phyloP scores from a whole-genome alignment of 30 jellyfish, hydroid and myxozoan genomes.

The Hydra vulgaris region DNA sequence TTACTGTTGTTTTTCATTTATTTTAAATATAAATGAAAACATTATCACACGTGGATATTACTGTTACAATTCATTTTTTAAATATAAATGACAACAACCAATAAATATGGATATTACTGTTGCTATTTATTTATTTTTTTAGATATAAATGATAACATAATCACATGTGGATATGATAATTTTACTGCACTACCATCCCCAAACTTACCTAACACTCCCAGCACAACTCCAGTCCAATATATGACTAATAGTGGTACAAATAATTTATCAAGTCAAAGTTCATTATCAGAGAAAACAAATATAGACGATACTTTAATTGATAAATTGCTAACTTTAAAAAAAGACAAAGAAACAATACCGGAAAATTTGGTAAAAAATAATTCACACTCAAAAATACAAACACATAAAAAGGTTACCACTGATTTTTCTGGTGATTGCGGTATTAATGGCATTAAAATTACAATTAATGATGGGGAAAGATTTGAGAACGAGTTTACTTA shows the following conservation, averaged over 20 bases:
- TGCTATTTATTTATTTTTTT: not conserved
- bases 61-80: not conserved
- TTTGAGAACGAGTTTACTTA: not conserved
- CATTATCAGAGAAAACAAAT: not conserved
- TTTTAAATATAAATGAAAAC: too few relatives aligned
- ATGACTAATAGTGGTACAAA: not conserved
- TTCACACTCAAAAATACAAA: not conserved
- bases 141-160: not conserved
- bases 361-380: not conserved
- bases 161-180: not conserved
- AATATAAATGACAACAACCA: not conserved
- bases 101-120: not conserved
- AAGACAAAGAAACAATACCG: not conserved
- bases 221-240: not conserved
- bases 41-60: too few relatives aligned
- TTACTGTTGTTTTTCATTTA: too few relatives aligned
- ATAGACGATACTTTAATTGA: not conserved
- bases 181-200: not conserved
- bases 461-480: not conserved
- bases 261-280: not conserved
- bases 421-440: not conserved
- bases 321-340: not conserved
- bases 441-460: not conserved
- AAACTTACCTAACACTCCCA: not conserved
- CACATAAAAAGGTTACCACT: not conserved